Evolutionary conservation across 2,113 vertebrate genomes (phyloP).

Genomic region (Craseonycteris thonglongyai): DNA sequence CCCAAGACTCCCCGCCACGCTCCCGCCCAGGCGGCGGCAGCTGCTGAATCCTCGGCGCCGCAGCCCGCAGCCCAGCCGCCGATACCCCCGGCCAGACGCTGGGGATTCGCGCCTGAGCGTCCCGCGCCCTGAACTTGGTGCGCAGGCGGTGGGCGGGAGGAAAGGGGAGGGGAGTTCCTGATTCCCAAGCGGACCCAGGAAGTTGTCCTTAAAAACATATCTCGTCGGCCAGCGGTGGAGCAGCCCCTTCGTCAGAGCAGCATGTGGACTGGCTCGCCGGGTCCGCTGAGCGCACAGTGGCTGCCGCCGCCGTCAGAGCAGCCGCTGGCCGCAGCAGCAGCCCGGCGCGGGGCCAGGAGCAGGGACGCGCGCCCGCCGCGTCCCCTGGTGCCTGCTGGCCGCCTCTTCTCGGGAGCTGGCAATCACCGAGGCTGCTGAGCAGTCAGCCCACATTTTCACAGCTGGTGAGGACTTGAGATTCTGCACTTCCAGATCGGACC

Average conservation of each 20-base stretch:
- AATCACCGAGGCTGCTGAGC: constrained; percentile 29
- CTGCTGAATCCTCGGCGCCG: neutral
- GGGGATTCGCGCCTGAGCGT: neutral
- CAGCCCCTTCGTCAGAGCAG: constrained; percentile 64
- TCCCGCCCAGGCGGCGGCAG: neutral
- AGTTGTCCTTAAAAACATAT: constrained; percentile 48
- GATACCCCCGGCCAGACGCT: neutral
- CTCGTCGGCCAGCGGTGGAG: neutral
- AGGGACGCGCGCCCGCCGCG: constrained; percentile 44
- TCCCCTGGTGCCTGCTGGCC: constrained; percentile 54
- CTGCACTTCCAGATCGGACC: constrained; percentile 52
- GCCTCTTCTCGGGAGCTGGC: constrained; percentile 50
- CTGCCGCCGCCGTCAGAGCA: constrained; percentile 44
- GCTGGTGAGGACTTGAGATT: constrained; percentile 71
- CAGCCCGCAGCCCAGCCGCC: neutral
- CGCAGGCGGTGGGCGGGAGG: neutral
- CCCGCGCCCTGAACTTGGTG: neutral
- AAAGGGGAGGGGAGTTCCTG: constrained; percentile 29
- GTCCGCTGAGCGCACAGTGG: constrained; percentile 45
- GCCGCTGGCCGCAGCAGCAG: constrained; percentile 56
- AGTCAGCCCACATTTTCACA: constrained; percentile 35
- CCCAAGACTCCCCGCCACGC: neutral
- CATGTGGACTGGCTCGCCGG: constrained; percentile 73
- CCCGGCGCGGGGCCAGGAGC: constrained; percentile 64
- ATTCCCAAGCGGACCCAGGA: constrained; percentile 27